Base-by-base conservation (phyloP, 2,888 invertebrate species). In the Myopa tessellatipennis region DNA sequence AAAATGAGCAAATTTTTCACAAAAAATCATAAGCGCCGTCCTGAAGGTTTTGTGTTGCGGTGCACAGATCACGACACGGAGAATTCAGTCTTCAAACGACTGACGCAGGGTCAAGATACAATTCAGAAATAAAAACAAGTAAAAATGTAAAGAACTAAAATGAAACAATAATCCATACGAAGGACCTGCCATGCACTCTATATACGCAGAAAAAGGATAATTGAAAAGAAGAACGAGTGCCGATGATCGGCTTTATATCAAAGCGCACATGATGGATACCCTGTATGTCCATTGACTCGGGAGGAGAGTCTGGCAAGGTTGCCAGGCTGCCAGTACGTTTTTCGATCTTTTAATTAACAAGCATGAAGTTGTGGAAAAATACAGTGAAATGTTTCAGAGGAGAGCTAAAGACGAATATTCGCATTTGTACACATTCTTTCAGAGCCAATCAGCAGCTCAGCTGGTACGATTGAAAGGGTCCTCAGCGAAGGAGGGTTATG, bases 311-410 rank as follows among this genome's bases (percentile, higher is more conserved):
- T 26, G 79, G 79, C 82, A 81, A 79, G 79, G 81, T 79, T 79
- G 81, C 80, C 78, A 82, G 81, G 76, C 78, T 80, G 73, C 65
- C 61, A 26, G 5, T 7, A 4, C 34, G 61, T 18, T 26, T 26
- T 63, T 63, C 12, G 26, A 82, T 80, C 80, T 81, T 84, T 83
- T 82, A 85, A 86, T 86, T 84, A 83, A 84, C 84, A 83, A 84
- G 85, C 84, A 83, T 86, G 81, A 85, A 86, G 82, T 83, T 81
- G 83, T 81, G 80, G 83, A 83, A 82, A 82, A 80, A 73, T 7
- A 61, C 73, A 63, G 61, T 61, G 60, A 61, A 45, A 63, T 14
- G n/a, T 12, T 16, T n/a, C 18, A 14, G 36, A 67, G 40, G 38
- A 61, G 40, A n/a, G 40, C 18, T 0, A 16, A 26, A 1, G 34